phyloP scores from a whole-genome alignment of 2,113 vertebrate species.

The Gallinago paraguaiae region DNA sequence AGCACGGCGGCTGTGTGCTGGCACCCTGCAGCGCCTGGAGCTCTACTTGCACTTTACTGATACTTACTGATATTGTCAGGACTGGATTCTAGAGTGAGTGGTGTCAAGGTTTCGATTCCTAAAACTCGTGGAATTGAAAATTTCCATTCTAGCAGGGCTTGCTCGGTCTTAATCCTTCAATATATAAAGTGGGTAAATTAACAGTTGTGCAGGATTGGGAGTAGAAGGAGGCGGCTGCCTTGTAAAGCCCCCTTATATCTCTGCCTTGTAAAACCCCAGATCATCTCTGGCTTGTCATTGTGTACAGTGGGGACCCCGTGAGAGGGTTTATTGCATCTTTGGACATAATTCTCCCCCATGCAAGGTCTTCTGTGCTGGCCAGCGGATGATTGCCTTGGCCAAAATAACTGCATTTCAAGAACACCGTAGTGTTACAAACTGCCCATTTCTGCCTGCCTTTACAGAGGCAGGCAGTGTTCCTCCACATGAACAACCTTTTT shows the following conservation, averaged over 20 bases:
- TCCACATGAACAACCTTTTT: not conserved
- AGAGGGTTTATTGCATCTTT: not conserved
- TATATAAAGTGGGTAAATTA: not conserved
- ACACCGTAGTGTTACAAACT: not conserved
- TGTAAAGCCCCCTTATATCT: not conserved
- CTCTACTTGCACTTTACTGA: not conserved
- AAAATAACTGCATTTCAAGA: not conserved
- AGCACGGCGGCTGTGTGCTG: not conserved
- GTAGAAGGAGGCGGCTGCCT: not conserved
- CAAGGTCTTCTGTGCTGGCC: not conserved
- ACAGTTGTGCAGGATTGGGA: not conserved
- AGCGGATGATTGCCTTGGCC: not conserved
- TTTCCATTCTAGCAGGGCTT: not conserved
- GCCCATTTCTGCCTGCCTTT: not conserved
- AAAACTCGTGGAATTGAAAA: not conserved
- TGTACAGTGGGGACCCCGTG: not conserved
- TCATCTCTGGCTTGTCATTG: not conserved
- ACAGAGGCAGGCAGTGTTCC: not conserved
- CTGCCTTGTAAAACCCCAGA: not conserved
- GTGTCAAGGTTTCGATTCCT: not conserved
- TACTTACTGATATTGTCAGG: not conserved
- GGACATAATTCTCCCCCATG: not conserved
- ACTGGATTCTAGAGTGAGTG: not conserved
- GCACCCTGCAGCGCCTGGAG: not conserved
- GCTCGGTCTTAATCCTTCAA: not conserved